Evolutionary conservation across 2,797 vertebrate species (phyloP).

Genomic region (Arrhamphus sclerolepis): DNA sequence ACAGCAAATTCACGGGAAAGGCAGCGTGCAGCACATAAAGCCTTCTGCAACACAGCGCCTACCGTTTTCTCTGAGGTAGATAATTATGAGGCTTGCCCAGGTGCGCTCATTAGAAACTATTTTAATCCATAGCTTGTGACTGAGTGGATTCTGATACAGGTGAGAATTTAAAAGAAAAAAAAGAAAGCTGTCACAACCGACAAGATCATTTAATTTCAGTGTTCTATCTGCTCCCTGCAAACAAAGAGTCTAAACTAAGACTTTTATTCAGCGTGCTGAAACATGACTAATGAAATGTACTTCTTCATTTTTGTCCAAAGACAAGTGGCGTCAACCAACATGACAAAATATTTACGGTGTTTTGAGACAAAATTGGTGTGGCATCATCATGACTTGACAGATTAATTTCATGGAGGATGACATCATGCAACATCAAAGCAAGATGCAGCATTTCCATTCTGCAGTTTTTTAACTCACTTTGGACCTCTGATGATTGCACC

Average conservation of each 20-base stretch:
- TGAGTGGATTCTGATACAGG: slow-evolving; percentile 44
- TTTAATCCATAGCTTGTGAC: slow-evolving; percentile 38
- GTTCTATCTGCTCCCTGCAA: not conserved
- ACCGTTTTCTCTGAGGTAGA: slow-evolving; percentile 49
- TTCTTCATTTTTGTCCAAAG: slow-evolving; percentile 7
- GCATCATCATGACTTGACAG: not conserved
- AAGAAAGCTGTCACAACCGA: slow-evolving; percentile 18
- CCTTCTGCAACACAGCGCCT: slow-evolving; percentile 30
- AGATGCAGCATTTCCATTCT: slow-evolving; percentile 34
- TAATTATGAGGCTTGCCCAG: slow-evolving; percentile 47
- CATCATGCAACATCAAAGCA: slow-evolving; percentile 24
- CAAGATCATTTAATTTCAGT: slow-evolving; percentile 31
- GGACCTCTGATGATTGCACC: slow-evolving; percentile 33
- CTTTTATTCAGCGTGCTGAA: slow-evolving; percentile 15
- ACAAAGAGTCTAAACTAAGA: not conserved
- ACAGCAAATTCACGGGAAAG: slow-evolving; percentile 26
- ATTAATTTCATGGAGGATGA: slow-evolving; percentile 27
- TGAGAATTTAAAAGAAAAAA: slow-evolving; percentile 31
- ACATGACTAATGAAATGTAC: slow-evolving; percentile 13
- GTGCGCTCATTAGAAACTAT: slow-evolving; percentile 43
- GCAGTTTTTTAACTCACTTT: slow-evolving; percentile 18
- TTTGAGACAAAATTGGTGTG: slow-evolving; percentile 8
- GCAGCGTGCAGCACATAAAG: slow-evolving; percentile 14
- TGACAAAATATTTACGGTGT: slow-evolving; percentile 6
- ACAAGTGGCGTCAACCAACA: not conserved